phyloP scores from a whole-genome alignment of 1,140 invertebrate genomes.

The Drosophila sturtevanti region DNA sequence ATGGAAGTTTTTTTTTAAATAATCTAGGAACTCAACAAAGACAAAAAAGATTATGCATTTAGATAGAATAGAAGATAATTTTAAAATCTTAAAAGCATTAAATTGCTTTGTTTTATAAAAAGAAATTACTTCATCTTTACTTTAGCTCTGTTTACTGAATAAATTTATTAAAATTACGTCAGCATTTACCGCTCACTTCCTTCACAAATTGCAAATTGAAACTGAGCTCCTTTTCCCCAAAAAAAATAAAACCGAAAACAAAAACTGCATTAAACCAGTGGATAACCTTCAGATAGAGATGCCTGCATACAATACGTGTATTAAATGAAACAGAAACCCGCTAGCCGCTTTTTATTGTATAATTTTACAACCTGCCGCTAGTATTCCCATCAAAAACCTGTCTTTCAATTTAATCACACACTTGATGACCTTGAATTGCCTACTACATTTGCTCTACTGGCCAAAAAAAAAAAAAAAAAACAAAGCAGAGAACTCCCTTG shows the following conservation, averaged over 20 bases:
- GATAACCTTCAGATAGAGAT: constrained; percentile 31
- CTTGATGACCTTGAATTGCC: constrained; percentile 45
- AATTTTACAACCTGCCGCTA: constrained; percentile 11
- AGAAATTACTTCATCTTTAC: too few relatives aligned
- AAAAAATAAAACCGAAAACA: background rate
- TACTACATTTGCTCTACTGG: constrained; percentile 44
- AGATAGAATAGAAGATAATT: too few relatives aligned
- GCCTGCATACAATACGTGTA: background rate
- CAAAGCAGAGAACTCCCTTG: constrained; percentile 15
- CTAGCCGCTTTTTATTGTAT: constrained; percentile 32
- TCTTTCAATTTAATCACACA: constrained; percentile 16
- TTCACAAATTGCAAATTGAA: background rate
- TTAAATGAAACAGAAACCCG: constrained; percentile 51
- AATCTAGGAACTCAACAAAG: too few relatives aligned
- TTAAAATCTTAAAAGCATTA: too few relatives aligned
- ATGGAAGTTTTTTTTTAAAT: too few relatives aligned
- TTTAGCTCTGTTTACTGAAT: too few relatives aligned
- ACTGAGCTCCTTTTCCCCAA: constrained; percentile 14
- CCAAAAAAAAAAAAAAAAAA: constrained; percentile 22
- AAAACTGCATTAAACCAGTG: constrained; percentile 19
- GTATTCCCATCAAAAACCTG: constrained; percentile 49
- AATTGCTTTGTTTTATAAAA: too few relatives aligned
- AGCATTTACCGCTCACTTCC: background rate
- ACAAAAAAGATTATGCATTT: too few relatives aligned
- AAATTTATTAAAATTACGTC: background rate